Evolutionary conservation across 2,113 vertebrate genomes (phyloP), one percentile per base, ranked within the genome.

Genomic region (Triplophysa dalaica): DNA sequence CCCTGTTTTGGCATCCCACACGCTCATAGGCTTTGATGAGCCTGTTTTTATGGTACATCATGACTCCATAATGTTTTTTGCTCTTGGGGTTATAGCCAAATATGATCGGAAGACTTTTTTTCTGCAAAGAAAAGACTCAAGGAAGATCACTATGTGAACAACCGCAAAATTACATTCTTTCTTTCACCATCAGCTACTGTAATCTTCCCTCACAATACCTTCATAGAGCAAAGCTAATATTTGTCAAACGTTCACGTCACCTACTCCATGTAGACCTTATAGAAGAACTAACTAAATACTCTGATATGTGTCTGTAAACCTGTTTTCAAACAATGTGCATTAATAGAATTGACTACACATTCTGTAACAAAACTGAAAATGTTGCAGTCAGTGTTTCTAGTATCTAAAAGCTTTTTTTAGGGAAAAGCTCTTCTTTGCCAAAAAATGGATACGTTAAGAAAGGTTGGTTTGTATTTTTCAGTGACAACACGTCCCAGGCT

Each of bases 41-140:
- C 22, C 97, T 93, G 75, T 99, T 99, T 89, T 91, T 96, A 85
- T 99, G 95, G 87, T 99, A 99, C 96, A 99, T 97, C 98, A 99
- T 98, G 78, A 99, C 92, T 22, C 98, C 98, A 79, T 96, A 99
- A 69, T 98, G 96, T 64, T 98, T 95, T 91, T 97, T 98, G 86
- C 94, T 98, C 86, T 93, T 95, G 81, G 96, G 96, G 92, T 98
- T 98, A 88, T 97, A 99, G 61, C 98, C 97, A 90, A 99, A 99
- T 4, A 85, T 97, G 82, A 99, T 97, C 80, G 87, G 89, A 83
- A 99, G 1, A 3, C 26, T 88, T 92, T 86, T 95, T 68, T 85
- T 84, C 90, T 92, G 21, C 29, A 65, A 54, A 0, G 8, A 76
- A 29, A 2, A 63, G 0, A 85, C 33, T 85, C 85, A 87, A 91